Evolutionary conservation across 92 coral and sea anemone species (phyloP).

Genomic region (Zoanthus gigantus): DNA sequence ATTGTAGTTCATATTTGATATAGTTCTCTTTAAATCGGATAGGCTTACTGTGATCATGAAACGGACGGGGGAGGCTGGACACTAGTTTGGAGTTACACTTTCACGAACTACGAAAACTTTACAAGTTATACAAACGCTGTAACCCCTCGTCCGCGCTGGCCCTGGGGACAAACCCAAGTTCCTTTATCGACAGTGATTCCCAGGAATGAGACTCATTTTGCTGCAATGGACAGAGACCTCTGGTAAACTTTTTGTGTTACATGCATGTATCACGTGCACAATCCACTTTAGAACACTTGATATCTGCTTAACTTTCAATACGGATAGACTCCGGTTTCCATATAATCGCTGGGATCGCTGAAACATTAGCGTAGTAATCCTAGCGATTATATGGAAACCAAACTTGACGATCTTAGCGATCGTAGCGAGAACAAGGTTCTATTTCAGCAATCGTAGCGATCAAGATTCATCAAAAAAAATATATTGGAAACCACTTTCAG

Average conservation of each 20-base stretch:
- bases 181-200: conserved; percentile 20
- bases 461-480: too few species aligned
- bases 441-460: too few species aligned
- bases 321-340: too few species aligned
- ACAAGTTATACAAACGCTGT: conserved; percentile 22
- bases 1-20: not conserved
- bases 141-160: conserved; percentile 44
- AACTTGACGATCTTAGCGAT: too few species aligned
- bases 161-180: conserved; percentile 26
- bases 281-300: too few species aligned
- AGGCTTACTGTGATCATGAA: conserved; percentile 47
- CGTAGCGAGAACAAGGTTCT: too few species aligned
- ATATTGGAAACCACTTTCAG: too few species aligned
- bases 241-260: not conserved
- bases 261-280: too few species aligned
- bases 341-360: too few species aligned
- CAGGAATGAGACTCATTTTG: conserved; percentile 36
- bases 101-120: conserved; percentile 33
- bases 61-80: conserved; percentile 52
- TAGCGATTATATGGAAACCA: too few species aligned
- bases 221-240: conserved; percentile 38
- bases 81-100: conserved; percentile 42
- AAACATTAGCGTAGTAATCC: too few species aligned
- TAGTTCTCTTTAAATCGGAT: not conserved
- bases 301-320: too few species aligned